These are phyloP conservation scores for Novumbra hubbsi DNA, from an alignment of 2,797 vertebrate species.

Conservation along the genomic window DNA sequence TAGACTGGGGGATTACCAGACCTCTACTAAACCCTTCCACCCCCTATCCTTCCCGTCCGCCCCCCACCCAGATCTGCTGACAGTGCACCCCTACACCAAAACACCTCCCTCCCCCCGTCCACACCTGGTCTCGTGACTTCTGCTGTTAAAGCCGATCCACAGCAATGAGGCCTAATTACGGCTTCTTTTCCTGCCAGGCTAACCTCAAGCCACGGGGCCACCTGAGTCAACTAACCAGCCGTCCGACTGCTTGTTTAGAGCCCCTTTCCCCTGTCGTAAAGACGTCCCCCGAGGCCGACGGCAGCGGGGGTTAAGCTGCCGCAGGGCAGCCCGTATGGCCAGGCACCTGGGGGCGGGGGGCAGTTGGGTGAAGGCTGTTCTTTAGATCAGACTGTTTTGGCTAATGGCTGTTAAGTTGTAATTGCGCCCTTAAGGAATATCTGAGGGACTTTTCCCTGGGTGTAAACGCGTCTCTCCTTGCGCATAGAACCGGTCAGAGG, in stretches of 20 bases:
- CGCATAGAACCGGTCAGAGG: not conserved
- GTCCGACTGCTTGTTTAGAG: constrained; percentile 47
- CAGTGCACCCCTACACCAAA: constrained; percentile 17
- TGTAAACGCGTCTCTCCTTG: too few species aligned
- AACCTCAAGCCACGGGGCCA: constrained; percentile 49
- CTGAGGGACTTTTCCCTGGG: too few species aligned
- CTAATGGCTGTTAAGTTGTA: too few species aligned
- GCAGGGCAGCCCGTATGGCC: too few species aligned
- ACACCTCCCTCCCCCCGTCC: constrained; percentile 14
- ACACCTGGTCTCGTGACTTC: constrained; percentile 35
- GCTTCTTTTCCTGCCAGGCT: constrained; percentile 16
- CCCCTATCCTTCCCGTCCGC: not conserved
- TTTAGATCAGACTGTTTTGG: too few species aligned
- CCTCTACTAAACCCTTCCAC: too few species aligned
- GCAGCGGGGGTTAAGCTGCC: too few species aligned
- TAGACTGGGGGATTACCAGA: constrained; percentile 11
- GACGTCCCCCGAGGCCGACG: too few species aligned
- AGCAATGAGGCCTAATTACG: constrained; percentile 54
- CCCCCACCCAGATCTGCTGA: constrained; percentile 50
- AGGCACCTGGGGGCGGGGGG: not conserved
- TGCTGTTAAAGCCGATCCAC: constrained; percentile 39
- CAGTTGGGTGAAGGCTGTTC: too few species aligned
- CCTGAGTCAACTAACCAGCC: constrained; percentile 69
- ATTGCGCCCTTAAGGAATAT: too few species aligned
- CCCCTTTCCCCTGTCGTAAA: constrained; percentile 59